Evolutionary conservation across 2,797 vertebrate species (phyloP).

Genomic region (Bovichtus variegatus): DNA sequence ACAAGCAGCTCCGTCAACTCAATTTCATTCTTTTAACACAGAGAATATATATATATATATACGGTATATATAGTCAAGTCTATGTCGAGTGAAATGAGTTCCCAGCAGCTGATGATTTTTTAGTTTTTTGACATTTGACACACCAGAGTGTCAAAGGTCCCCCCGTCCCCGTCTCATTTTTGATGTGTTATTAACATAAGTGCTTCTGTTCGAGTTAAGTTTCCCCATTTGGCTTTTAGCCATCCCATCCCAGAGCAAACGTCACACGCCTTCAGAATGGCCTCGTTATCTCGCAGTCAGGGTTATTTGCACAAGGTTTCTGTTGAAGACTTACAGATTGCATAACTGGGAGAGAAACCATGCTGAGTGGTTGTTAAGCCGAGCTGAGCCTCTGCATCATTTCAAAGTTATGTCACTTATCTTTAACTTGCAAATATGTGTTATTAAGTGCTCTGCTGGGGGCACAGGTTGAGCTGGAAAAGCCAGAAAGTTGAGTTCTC

Average conservation of each 20-base stretch:
- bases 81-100: neutral
- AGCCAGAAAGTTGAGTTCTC: conserved; percentile 20
- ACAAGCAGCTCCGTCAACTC: conserved; percentile 25
- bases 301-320: conserved; percentile 55
- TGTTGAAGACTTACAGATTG: conserved; percentile 18
- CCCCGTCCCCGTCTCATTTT: neutral
- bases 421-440: neutral
- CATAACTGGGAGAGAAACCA: conserved; percentile 12
- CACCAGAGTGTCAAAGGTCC: neutral
- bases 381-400: neutral
- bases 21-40: neutral
- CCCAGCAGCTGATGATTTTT: neutral
- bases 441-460: conserved; percentile 14
- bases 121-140: conserved; percentile 7
- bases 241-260: conserved; percentile 43
- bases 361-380: neutral
- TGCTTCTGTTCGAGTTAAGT: conserved; percentile 17
- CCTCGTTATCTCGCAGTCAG: conserved; percentile 19
- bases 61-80: no score
- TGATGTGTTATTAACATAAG: conserved; percentile 12
- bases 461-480: conserved; percentile 30
- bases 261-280: conserved; percentile 24
- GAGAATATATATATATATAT: neutral
- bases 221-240: conserved; percentile 24
- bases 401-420: conserved; percentile 14